Base-by-base conservation (phyloP, 2,888 invertebrate species). In the Melipona bicolor region DNA sequence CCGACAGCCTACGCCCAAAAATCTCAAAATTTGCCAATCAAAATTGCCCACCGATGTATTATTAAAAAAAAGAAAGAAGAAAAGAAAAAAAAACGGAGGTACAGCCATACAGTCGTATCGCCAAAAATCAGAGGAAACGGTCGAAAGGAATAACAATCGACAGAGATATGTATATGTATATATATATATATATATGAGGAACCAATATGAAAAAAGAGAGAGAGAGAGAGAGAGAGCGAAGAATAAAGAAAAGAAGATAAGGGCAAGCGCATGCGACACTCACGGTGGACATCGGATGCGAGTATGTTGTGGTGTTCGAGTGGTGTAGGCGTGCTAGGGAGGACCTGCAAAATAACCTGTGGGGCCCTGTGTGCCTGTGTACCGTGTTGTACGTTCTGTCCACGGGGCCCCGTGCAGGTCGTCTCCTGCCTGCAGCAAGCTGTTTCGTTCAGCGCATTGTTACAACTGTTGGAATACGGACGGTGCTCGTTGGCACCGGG, bases 281-380 rank as follows among this genome's bases (percentile, higher is more conserved):
- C 94, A 94, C 94, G 94, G 94, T 94, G 94, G 90, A 94, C 91
- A 94, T 94, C 93, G 93, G 94, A 94, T 93, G 94, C 93, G 92
- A 93, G 92, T 92, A 94, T 91, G 92, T 94, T 93, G 93, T 93
- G 92, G 91, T 94, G 94, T 94, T 94, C 94, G 93, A 93, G 92
- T 93, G 90, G 91, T 93, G 92, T 93, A 89, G 94, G 92, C 93
- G 94, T 94, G 94, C 94, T 94, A 94, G 96, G 96, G 96, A 96
- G 96, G 95, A 96, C 96, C 96, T 97, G 96, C 96, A 97, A 96
- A 95, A 97, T 96, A 96, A 97, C 96, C 96, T 96, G 96, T 95
- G 97, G 92, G 91, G 93, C 90, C 91, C 92, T 91, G 90, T 91
- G 92, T 85, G 86, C 86, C 75, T 90, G 89, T 64, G 81, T 62